phyloP scores from a whole-genome alignment of 2,888 invertebrate species.

The Cantharis rufa region DNA sequence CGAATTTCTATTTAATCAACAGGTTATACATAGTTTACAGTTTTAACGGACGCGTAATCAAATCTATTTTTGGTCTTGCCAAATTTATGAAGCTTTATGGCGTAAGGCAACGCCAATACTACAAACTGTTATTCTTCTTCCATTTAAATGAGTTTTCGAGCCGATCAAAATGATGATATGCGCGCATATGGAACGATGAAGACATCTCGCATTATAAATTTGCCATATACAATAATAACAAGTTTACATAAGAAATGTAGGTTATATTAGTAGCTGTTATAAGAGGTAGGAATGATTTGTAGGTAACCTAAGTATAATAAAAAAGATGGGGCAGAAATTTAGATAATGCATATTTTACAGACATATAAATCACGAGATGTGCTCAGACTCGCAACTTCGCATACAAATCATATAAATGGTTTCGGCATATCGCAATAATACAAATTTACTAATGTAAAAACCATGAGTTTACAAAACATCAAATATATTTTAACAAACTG shows the following conservation, averaged over 20 bases:
- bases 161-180: background rate
- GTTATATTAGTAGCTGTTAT: slow-evolving; percentile 23
- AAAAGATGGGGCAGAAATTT: slow-evolving; percentile 56
- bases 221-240: background rate
- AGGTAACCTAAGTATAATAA: slow-evolving; percentile 52
- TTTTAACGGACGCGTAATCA: background rate
- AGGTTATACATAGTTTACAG: background rate
- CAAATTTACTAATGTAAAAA: slow-evolving; percentile 46
- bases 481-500: slow-evolving; percentile 24
- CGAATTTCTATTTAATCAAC: slow-evolving; percentile 1
- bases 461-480: slow-evolving; percentile 35
- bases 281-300: slow-evolving; percentile 52
- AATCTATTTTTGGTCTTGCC: background rate
- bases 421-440: slow-evolving; percentile 46
- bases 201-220: background rate
- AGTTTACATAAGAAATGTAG: slow-evolving; percentile 20
- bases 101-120: background rate
- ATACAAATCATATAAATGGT: slow-evolving; percentile 48
- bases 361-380: slow-evolving; percentile 53
- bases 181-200: background rate
- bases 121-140: background rate
- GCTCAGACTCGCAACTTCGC: slow-evolving; percentile 52
- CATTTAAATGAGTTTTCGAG: background rate
- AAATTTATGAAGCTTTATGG: background rate
- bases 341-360: slow-evolving; percentile 57